These are phyloP conservation scores for Pyrgilauda ruficollis DNA, from an alignment of 2,113 vertebrate species.

Conservation along the genomic window DNA sequence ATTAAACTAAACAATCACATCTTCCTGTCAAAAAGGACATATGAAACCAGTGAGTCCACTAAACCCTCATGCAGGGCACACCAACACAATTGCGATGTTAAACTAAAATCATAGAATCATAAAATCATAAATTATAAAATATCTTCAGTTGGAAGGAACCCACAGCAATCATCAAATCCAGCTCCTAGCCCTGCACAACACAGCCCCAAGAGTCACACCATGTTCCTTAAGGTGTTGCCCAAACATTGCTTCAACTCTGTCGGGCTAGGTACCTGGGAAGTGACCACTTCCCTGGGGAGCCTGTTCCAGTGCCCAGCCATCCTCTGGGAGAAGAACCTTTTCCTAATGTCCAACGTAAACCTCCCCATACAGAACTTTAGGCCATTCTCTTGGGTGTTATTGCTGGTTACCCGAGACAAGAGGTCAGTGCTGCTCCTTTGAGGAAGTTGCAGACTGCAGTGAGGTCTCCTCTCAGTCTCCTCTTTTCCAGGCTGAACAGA, in stretches of 20 bases:
- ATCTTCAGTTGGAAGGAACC: neutral
- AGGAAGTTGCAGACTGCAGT: neutral
- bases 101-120: neutral
- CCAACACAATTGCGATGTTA: rapidly evolving
- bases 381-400: neutral
- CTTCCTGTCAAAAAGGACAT: neutral
- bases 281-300: neutral
- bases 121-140: neutral
- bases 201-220: neutral
- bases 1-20: neutral
- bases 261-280: neutral
- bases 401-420: neutral
- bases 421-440: too few relatives aligned
- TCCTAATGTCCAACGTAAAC: neutral
- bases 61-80: neutral
- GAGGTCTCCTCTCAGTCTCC: neutral
- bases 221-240: neutral
- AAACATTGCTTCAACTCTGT: neutral
- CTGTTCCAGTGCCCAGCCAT: neutral
- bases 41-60: neutral
- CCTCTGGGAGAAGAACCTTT: neutral
- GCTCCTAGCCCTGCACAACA: neutral
- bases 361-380: neutral
- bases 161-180: neutral
- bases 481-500: neutral